Evolutionary conservation across 23 tunicate genomes (phyloP), one percentile per base, ranked within the genome.

Genomic region (Aplidium turbinatum): DNA sequence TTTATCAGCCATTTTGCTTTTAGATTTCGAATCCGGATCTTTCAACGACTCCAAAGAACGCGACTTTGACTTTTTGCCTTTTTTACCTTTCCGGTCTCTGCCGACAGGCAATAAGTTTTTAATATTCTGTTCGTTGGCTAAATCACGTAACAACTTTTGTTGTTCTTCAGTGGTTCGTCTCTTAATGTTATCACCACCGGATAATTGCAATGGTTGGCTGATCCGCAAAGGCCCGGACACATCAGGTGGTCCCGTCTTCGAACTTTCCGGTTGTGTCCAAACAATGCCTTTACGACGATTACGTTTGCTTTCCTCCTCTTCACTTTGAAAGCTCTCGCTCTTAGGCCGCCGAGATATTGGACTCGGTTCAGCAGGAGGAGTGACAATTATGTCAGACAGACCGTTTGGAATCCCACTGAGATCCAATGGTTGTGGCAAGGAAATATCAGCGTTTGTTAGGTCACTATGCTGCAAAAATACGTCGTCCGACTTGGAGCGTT

Each of bases 1-100:
- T 51, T 70, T 64, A 7, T 71, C 91, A 13, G 97, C 97, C 97
- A 91, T 91, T 69, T 83, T 91, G 13, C 82, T 78, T 3, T 47
- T 27, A 3, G 75, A 19, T 6, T 20, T 46, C 1, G 50, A 29
- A 38, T 50, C 24, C 19, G 16, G 46, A 18, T 76, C 73, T 21
- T 76, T 76, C 2, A 70, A 36, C 2, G 26, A 40, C 11, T 47
- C 58, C 18, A 70, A 4, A 3, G 76, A 31, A 26, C 26, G 16
- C 21, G 72, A 3, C 30, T 22, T 18, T 70, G 72, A 3, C 30
- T 22, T 18, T 70, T 47, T 29, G 38, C 4, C n/a, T 13, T 47
- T 13, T 30, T 65, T 65, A 6, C 3, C 7, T 29, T 36, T 23
- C 9, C 9, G 38, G 7, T 66, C 29, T 5, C 38, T 39, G 23